These are phyloP conservation scores for Adoxophyes honmai DNA, from an alignment of 1,140 invertebrate species.

Conservation along the genomic window DNA sequence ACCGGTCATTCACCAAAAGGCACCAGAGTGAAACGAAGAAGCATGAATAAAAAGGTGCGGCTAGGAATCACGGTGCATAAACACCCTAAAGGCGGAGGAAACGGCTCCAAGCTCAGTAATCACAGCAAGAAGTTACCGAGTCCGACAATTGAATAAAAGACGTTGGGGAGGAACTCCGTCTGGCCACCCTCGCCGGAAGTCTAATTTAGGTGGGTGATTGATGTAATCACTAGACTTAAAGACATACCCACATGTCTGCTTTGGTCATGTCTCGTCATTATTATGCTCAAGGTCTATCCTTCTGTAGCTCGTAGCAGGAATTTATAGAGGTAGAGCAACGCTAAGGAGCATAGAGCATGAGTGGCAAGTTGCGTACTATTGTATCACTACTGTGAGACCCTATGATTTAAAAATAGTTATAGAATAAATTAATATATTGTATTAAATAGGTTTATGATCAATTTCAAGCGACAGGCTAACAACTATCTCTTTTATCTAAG, in stretches of 20 bases:
- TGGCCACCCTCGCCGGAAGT: slow-evolving; percentile 56
- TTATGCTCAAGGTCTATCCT: too few species aligned
- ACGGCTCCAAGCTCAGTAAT: slow-evolving; percentile 31
- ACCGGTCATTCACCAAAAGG: slow-evolving; percentile 67
- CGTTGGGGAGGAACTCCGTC: slow-evolving; percentile 42
- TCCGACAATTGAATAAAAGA: slow-evolving; percentile 29
- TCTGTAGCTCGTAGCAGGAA: too few species aligned
- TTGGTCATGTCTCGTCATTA: too few species aligned
- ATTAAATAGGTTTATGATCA: too few species aligned
- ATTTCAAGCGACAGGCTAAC: too few species aligned
- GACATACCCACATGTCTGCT: neutral
- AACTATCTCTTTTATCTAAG: too few species aligned
- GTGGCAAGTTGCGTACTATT: too few species aligned
- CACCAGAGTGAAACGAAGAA: slow-evolving; percentile 55
- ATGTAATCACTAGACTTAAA: slow-evolving; percentile 10
- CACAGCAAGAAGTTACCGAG: slow-evolving; percentile 41
- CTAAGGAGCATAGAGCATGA: too few species aligned
- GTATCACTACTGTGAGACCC: too few species aligned
- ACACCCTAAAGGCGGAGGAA: slow-evolving; percentile 53
- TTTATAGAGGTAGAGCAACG: too few species aligned
- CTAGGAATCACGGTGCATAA: slow-evolving; percentile 66
- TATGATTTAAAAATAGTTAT: too few species aligned
- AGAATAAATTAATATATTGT: too few species aligned
- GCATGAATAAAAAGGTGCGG: slow-evolving; percentile 66
- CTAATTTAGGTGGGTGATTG: slow-evolving; percentile 33